These are phyloP conservation scores for Darevskia mixta DNA, from an alignment of 2,797 vertebrate species.

Conservation along the genomic window DNA sequence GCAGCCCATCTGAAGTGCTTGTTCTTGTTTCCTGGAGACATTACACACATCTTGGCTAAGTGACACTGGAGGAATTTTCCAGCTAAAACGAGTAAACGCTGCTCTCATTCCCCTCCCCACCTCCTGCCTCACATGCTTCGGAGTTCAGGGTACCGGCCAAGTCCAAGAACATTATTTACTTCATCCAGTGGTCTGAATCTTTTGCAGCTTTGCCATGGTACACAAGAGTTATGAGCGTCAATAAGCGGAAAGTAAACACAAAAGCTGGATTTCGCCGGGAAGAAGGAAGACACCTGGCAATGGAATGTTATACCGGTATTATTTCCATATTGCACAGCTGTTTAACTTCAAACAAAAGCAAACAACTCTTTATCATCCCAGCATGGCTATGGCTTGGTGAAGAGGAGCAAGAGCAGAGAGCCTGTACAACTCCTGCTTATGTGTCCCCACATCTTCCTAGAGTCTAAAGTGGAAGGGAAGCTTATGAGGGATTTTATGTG, in stretches of 20 bases:
- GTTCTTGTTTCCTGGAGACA: conserved; percentile 66
- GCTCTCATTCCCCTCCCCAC: conserved; percentile 45
- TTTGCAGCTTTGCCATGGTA: conserved; percentile 71
- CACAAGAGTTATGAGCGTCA: conserved; percentile 42
- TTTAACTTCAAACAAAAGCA: conserved; percentile 29
- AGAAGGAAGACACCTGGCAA: conserved; percentile 61
- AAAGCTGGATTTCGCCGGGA: conserved; percentile 41
- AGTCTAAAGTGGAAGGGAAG: not conserved
- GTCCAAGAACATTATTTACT: conserved; percentile 63
- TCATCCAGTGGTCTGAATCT: conserved; percentile 68
- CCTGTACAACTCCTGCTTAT: not conserved
- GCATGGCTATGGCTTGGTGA: conserved; percentile 3
- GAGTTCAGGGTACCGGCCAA: conserved; percentile 71
- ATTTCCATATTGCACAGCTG: conserved; percentile 61
- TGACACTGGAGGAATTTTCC: conserved; percentile 72
- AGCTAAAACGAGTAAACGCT: conserved; percentile 61
- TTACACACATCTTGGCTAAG: conserved; percentile 67
- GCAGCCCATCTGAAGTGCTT: conserved; percentile 58
- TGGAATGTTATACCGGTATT: conserved; percentile 25
- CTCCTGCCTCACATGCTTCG: conserved; percentile 58
- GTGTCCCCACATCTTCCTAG: not conserved
- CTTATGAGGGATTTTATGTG: not conserved
- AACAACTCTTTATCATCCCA: conserved; percentile 34
- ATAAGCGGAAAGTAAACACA: conserved; percentile 72
- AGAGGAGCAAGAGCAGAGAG: conserved; percentile 9